Conservation (phyloP, 1,140 invertebrate species). For the Ostrea edulis region DNA sequence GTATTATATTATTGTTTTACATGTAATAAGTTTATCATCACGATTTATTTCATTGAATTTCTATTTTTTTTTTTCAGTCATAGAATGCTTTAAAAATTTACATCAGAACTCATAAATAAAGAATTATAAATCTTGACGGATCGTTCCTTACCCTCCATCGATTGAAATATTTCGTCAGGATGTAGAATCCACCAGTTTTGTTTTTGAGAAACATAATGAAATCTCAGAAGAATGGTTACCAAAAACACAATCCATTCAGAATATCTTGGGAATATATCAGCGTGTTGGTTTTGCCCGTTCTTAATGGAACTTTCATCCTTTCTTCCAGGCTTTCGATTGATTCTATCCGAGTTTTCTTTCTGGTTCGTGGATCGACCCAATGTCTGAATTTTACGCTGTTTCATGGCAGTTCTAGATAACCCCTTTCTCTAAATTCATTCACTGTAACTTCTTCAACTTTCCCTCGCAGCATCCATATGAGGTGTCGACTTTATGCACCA, state of each 20-base stretch:
- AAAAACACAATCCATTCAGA: constrained; percentile 62
- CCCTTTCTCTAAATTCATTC: not conserved
- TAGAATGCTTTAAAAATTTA: too few species aligned
- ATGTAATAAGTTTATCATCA: too few species aligned
- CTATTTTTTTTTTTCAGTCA: too few species aligned
- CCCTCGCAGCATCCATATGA: not conserved
- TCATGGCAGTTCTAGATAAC: not conserved
- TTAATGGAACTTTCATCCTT: not conserved
- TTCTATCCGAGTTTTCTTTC: not conserved
- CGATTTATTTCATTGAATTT: too few species aligned
- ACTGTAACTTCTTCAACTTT: not conserved
- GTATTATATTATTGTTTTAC: too few species aligned
- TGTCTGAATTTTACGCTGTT: not conserved
- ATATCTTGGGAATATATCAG: constrained; percentile 52
- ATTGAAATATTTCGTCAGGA: constrained; percentile 76
- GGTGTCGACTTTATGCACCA: not conserved
- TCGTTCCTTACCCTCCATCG: constrained; percentile 71
- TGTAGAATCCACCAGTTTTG: constrained; percentile 74
- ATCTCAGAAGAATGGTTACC: constrained; percentile 60
- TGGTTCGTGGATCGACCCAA: not conserved
- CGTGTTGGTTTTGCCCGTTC: not conserved
- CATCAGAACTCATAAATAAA: too few species aligned
- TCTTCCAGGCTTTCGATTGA: not conserved
- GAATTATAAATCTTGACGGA: not conserved
- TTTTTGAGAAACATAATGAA: constrained; percentile 63